These are phyloP conservation scores for Aricia artaxerxes DNA, from an alignment of 2,888 invertebrate species.

Conservation along the genomic window DNA sequence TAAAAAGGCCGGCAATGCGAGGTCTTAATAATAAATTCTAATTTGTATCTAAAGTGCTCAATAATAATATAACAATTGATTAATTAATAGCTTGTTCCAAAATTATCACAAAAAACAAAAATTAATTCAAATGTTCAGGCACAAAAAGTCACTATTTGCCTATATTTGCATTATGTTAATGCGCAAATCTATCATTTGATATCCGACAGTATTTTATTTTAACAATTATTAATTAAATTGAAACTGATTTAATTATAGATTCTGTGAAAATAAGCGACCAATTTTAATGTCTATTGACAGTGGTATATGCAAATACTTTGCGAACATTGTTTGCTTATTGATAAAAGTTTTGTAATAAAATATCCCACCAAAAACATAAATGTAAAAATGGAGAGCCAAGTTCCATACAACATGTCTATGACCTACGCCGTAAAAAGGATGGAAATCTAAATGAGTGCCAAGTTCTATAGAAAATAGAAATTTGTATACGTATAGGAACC, in stretches of 20 bases:
- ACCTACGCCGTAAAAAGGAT: too few relatives aligned
- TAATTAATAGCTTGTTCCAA: background rate
- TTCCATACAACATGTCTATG: too few relatives aligned
- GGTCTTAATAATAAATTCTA: background rate
- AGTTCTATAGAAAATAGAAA: too few relatives aligned
- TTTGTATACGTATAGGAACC: too few relatives aligned
- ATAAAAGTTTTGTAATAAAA: background rate
- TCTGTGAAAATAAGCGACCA: background rate
- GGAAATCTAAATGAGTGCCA: too few relatives aligned
- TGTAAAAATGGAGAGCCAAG: too few relatives aligned
- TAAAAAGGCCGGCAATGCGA: too few relatives aligned
- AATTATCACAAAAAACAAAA: background rate
- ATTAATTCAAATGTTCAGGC: background rate
- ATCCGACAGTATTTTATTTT: constrained; percentile 7
- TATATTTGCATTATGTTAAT: background rate
- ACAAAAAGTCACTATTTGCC: background rate
- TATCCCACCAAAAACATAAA: too few relatives aligned
- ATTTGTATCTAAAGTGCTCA: background rate
- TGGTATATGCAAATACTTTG: constrained; percentile 15
- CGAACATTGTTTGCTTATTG: background rate
- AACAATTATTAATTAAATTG: constrained; percentile 27
- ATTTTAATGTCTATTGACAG: constrained; percentile 6
- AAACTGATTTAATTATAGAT: constrained; percentile 29
- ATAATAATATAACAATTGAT: background rate
- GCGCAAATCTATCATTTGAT: constrained; percentile 7